phyloP scores from a whole-genome alignment of 2,797 vertebrate genomes.

The Masticophis lateralis region DNA sequence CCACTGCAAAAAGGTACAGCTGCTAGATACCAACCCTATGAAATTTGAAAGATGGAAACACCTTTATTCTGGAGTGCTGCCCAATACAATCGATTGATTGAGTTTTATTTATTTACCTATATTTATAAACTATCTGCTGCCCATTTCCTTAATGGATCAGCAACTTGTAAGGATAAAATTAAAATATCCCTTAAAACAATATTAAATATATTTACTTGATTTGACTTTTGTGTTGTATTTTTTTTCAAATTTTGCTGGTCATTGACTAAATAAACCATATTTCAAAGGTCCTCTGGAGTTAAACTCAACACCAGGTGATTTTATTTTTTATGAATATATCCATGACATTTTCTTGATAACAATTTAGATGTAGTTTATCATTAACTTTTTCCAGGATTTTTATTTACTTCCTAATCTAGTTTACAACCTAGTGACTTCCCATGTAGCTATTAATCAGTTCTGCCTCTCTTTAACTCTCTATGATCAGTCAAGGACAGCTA shows the following conservation, averaged over 20 bases:
- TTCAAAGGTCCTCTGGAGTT: background rate
- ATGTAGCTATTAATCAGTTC: background rate
- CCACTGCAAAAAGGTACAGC: slow-evolving; percentile 43
- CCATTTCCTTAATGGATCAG: background rate
- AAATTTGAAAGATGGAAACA: slow-evolving; percentile 7
- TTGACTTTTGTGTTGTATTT: background rate
- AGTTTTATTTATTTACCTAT: background rate
- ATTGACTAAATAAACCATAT: background rate
- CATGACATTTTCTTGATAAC: background rate
- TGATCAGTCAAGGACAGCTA: background rate
- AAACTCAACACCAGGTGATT: background rate
- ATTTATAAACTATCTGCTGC: background rate
- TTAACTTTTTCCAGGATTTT: background rate
- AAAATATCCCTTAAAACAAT: background rate
- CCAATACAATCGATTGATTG: background rate
- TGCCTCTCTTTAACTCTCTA: background rate
- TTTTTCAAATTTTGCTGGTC: background rate
- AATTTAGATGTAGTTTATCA: background rate
- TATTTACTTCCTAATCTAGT: background rate
- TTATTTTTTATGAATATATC: background rate
- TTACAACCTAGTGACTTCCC: background rate
- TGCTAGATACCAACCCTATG: slow-evolving; percentile 10
- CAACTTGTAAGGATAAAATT: background rate
- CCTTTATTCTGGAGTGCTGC: background rate
- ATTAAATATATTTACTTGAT: background rate